Conservation (phyloP, 2,113 vertebrate genomes). For the Nycticebus coucang region DNA sequence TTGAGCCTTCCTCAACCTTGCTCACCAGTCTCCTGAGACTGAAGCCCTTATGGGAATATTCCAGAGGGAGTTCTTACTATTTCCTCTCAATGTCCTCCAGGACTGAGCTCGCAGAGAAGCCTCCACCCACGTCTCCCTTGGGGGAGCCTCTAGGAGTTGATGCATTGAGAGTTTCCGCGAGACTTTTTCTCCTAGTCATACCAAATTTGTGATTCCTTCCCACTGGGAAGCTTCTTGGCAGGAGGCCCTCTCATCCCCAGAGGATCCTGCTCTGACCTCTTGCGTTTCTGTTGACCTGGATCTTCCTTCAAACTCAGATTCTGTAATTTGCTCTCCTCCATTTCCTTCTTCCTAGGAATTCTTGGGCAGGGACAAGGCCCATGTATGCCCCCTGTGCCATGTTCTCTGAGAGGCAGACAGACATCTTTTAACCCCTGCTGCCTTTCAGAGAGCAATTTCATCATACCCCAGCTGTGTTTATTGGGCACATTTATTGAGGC, state of each 20-base stretch:
- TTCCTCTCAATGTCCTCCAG: background rate
- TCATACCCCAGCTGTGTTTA: background rate
- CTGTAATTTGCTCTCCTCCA: background rate
- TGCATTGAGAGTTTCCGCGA: background rate
- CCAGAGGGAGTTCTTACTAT: background rate
- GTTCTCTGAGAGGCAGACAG: background rate
- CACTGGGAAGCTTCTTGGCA: background rate
- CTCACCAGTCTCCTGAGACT: background rate
- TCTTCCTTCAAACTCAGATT: background rate
- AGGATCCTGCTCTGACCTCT: background rate
- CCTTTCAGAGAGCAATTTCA: background rate
- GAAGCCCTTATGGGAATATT: background rate
- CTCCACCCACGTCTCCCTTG: background rate
- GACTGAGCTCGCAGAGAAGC: background rate
- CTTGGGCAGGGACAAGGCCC: background rate
- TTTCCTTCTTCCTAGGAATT: slow-evolving; percentile 9
- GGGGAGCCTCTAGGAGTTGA: background rate
- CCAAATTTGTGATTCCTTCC: background rate
- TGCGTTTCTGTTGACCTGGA: background rate
- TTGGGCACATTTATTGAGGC: background rate
- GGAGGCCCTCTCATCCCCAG: background rate
- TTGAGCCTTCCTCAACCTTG: background rate
- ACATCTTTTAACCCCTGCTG: background rate
- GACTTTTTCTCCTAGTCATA: background rate
- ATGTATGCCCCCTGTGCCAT: background rate